Base-by-base conservation (phyloP, 1,140 invertebrate genomes). In the Hylaeus volcanicus region DNA sequence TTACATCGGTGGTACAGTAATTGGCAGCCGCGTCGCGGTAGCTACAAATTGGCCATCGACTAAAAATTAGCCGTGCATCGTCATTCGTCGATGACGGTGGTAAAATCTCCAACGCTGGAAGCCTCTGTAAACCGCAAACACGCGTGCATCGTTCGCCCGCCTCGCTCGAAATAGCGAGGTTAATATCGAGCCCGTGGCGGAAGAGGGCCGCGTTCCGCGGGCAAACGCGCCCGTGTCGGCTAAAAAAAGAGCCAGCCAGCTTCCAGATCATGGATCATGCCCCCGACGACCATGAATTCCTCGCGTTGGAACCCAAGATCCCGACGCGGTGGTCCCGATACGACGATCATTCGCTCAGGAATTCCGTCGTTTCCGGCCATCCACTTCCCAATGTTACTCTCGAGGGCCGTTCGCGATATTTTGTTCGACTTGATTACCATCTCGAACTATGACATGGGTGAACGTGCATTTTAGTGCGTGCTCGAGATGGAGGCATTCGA, bases 101-200 rank as follows among this genome's bases (percentile, higher is more conserved):
- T 43, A 41, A 64, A 64, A 64, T 14, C 61, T 64, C 61, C 26
- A n/a, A 26, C 65, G 65, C 5, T n/a, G 3, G 58, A 37, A 60
- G 58, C 6, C n/a, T 14, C 55, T 14, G 64, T 65, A 48, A 65
- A 65, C 64, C 51, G 43, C 64, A 48, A 65, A 48, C 63, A 43
- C 63, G 63, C 64, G 41, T 65, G 63, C 64, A 15, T 65, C 14
- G 64, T 45, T 65, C 15, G 2, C 4, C 26, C n/a, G 45, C 45
- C 8, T 68, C 65, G 65, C 65, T 51, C 65, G 45, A 68, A 68
- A 68, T 68, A 68, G 65, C 65, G 65, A 5, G 65, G 65, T 68
- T 68, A 68, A 68, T 68, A 68, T 68, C 65, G 65, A 51, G 45
- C 2, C 45, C 26, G 65, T 68, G 45, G 65, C 65, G 65, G 65